Evolutionary conservation across 2,113 vertebrate species (phyloP), one percentile per base, ranked within the genome.

Genomic region (Istiophorus platypterus): DNA sequence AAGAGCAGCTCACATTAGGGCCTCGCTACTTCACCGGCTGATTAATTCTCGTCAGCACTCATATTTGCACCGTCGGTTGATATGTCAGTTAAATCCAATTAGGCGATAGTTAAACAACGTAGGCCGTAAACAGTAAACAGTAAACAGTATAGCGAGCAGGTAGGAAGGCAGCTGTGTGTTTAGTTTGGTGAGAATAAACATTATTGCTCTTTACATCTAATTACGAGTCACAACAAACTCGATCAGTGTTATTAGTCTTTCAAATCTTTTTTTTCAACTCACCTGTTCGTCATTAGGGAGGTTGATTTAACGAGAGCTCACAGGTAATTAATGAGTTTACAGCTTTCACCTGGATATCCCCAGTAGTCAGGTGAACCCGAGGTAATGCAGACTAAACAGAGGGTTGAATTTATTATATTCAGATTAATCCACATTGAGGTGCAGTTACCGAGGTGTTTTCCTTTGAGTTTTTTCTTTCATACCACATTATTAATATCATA

Each of bases 311-410:
- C 61, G 27, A 10, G 39, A 37, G 69, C 61, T 22, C 49, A 22
- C 59, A 14, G 58, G 34, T 68, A 61, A 77, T 51, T 11, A 54
- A 54, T 24, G 65, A 78, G 54, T 58, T 52, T 0, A 15, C n/a
- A 27, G 42, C 62, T 47, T 57, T 64, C 49, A 41, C 27, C 31
- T 13, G 7, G 45, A 61, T 51, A 20, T 24, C 34, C 31, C 0
- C 20, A 15, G 4, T 1, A n/a, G 39, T 45, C 47, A 49, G 47
- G 18, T 49, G 47, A 49, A 49, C 6, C 47, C 8, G 47, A 20
- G 22, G 41, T 4, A 9, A 13, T 20, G 6, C 31, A 15, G 47
- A 18, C 2, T 8, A 49, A 47, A 27, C 24, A 54, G 2, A 24
- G 22, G 51, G 51, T 10, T 9, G 51, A 52, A n/a, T 11, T 52